Percentiles rank a stretch among this genome's conserved stretches.
These are phyloP conservation scores for Dolichallabes microphthalmus DNA, from an alignment of 2,113 vertebrate genomes.

Conservation along the genomic window DNA sequence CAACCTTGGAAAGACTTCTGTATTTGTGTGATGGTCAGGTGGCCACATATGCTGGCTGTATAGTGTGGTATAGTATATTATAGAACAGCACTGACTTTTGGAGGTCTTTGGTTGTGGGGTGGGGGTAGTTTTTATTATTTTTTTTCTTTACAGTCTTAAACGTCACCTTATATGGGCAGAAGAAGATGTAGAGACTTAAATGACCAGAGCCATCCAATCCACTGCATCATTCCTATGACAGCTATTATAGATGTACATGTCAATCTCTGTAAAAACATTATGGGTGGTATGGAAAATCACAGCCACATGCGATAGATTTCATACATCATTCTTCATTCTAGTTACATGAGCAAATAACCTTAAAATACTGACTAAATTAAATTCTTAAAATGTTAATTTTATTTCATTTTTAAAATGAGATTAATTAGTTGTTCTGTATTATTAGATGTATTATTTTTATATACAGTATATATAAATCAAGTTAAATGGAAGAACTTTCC, in stretches of 20 bases:
- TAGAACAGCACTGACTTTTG: slow-evolving; percentile 8
- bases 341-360: not conserved
- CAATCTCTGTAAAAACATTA: slow-evolving; percentile 36
- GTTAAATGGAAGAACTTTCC: too few species aligned
- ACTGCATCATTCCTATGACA: slow-evolving; percentile 5
- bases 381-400: not conserved
- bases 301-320: not conserved
- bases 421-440: too few species aligned
- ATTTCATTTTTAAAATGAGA: not conserved
- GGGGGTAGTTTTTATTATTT: not conserved
- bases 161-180: slow-evolving; percentile 41
- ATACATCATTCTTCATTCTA: not conserved
- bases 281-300: slow-evolving; percentile 30
- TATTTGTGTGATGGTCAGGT: not conserved
- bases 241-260: slow-evolving; percentile 21
- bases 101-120: slow-evolving; percentile 13
- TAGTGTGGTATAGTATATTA: not conserved
- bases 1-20: not conserved
- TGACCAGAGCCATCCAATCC: slow-evolving; percentile 18
- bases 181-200: slow-evolving; percentile 17
- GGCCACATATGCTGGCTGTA: not conserved
- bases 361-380: not conserved
- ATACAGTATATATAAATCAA: too few species aligned
- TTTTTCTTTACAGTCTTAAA: not conserved
- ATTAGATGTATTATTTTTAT: too few species aligned